Evolutionary conservation across 2,113 vertebrate species (phyloP), one percentile per base, ranked within the genome.

Genomic region (Atherinomorus stipes): DNA sequence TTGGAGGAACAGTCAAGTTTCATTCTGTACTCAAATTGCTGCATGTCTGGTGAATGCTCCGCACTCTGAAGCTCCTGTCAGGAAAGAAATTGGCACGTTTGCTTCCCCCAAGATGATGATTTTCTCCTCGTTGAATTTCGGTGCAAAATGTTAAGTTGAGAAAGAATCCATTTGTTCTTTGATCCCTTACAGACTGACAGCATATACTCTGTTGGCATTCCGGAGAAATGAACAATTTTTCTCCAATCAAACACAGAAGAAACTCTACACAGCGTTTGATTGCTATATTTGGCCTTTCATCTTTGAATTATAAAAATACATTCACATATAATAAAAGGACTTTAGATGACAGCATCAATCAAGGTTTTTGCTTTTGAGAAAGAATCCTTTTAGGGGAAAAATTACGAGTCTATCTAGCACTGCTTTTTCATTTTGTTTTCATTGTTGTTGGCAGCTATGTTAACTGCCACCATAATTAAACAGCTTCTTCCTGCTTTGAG

Each of bases 221-320:
- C 11, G 49, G 44, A 71, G 22, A 62, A 64, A 25, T 5, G 67
- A 67, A 64, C 54, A 51, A 23, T 69, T 81, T 65, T 81, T 45
- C 34, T 69, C 34, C 51, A 66, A 71, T 81, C 76, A 78, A 62
- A 73, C 47, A 50, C 54, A 18, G 31, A 50, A 37, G 57, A 58
- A 84, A 83, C 62, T 70, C 70, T 69, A 38, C 12, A 54, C 25
- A 26, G 21, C 16, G 45, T 59, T 34, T 73, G 50, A 58, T 53
- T 50, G 78, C 62, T 85, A 64, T 73, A 57, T 87, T 80, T n/a
- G 42, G 7, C 23, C n/a, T 61, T 13, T 52, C 68, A 40, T 78
- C 25, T 57, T 21, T 56, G 38, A 67, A 49, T 58, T 64, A 62
- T 28, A 74, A 71, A 87, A 76, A 76, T 60, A 76, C 49, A 19